Evolutionary conservation across 2,888 invertebrate species (phyloP).

Genomic region (Drosophila mettleri): DNA sequence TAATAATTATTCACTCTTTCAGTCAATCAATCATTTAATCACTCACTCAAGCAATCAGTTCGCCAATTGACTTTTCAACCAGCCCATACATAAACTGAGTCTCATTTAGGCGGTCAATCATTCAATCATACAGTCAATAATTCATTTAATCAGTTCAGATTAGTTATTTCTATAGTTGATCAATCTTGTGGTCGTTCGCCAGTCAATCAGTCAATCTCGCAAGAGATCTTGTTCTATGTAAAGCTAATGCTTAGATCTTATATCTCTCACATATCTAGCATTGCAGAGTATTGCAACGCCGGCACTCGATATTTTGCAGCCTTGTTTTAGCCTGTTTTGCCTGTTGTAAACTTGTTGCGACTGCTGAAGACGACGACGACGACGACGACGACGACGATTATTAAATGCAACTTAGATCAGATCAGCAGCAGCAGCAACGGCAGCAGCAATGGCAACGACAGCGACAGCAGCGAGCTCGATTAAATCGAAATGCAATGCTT

Average conservation of each 20-base stretch:
- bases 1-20: not conserved
- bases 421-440: constrained; percentile 52
- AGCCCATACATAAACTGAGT: too few species aligned
- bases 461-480: constrained; percentile 67
- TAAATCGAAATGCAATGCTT: constrained; percentile 79
- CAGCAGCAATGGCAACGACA: constrained; percentile 34
- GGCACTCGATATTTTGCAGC: not conserved
- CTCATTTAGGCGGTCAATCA: too few species aligned
- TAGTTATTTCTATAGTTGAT: not conserved
- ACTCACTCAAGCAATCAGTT: not conserved
- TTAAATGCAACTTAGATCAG: constrained; percentile 79
- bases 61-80: not conserved
- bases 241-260: not conserved
- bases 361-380: constrained; percentile 50
- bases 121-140: not conserved
- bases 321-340: constrained; percentile 70
- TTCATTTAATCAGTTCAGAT: not conserved
- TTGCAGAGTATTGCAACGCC: not conserved
- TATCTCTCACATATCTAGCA: not conserved
- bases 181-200: not conserved
- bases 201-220: not conserved
- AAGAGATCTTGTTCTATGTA: too few species aligned
- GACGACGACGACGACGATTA: constrained; percentile 56
- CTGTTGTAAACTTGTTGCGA: constrained; percentile 70
- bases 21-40: not conserved